phyloP scores from a whole-genome alignment of 2,797 vertebrate genomes.

The Botia almorhae region DNA sequence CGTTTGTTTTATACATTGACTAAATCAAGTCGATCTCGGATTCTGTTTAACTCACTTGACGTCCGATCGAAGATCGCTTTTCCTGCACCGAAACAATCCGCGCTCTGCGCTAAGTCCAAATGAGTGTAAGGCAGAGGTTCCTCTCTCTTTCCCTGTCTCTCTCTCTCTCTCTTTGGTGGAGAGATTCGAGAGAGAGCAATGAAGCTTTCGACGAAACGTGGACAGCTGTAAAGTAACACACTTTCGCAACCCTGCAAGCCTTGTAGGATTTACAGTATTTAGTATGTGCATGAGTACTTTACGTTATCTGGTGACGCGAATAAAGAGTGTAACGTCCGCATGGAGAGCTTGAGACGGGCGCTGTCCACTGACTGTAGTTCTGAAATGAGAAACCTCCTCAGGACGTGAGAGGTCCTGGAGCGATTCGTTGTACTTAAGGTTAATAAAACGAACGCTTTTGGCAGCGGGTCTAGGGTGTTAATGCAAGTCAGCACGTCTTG shows the following conservation, averaged over 20 bases:
- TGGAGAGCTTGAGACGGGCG: background rate
- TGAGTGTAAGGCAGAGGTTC: conserved; percentile 30
- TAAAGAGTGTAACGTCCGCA: too few species aligned
- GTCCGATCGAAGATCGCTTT: conserved; percentile 13
- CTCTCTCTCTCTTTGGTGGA: conserved; percentile 37
- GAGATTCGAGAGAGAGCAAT: conserved; percentile 29
- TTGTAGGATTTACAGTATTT: background rate
- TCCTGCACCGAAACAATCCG: conserved; percentile 22
- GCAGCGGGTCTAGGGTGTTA: conserved; percentile 1
- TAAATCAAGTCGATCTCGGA: background rate
- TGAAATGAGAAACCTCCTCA: conserved; percentile 30
- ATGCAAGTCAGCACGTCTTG: conserved; percentile 26
- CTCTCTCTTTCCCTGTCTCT: conserved; percentile 26
- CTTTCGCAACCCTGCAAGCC: background rate
- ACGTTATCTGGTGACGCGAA: too few species aligned
- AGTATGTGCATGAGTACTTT: background rate
- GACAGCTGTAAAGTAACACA: conserved; percentile 1
- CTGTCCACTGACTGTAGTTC: conserved; percentile 45
- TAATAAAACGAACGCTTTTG: conserved; percentile 16
- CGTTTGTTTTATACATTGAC: background rate
- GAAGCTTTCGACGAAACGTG: conserved; percentile 32
- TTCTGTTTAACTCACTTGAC: background rate
- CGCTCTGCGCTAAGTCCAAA: conserved; percentile 27
- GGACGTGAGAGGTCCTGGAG: conserved; percentile 14
- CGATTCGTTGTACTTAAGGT: conserved; percentile 4